Conservation (phyloP, 2,888 invertebrate species). For the Subacronicta megacephala region DNA sequence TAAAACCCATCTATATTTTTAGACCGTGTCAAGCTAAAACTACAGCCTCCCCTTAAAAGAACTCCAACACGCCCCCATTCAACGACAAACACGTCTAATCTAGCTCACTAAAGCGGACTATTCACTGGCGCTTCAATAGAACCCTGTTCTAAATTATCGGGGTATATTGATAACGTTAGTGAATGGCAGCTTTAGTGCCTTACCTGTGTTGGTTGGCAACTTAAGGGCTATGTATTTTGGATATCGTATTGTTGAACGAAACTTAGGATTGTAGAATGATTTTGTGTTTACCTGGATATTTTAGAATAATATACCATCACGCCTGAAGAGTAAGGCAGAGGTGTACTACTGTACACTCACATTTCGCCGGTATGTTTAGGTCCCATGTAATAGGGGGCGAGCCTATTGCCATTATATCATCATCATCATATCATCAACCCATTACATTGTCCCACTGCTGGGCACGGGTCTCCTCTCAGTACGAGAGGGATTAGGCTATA, state of each 20-base stretch:
- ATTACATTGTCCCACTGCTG: no score
- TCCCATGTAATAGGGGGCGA: no score
- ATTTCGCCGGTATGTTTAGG: no score
- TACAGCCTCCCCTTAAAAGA: background rate
- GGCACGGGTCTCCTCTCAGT: no score
- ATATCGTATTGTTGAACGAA: conserved; percentile 20
- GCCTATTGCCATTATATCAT: no score
- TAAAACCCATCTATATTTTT: no score
- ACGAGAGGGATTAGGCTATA: no score
- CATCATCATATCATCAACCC: no score
- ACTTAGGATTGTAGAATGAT: background rate
- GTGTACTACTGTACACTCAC: no score
- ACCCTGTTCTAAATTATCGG: conserved; percentile 42
- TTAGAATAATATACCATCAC: no score
- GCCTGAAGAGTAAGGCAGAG: no score
- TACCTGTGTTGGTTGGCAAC: conserved; percentile 7
- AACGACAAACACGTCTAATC: conserved; percentile 33
- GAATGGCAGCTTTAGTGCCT: conserved; percentile 36
- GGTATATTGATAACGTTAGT: conserved; percentile 40
- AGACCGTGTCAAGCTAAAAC: background rate
- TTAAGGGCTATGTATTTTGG: conserved; percentile 30
- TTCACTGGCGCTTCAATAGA: conserved; percentile 43
- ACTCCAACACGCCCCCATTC: conserved; percentile 14
- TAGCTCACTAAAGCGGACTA: conserved; percentile 38
- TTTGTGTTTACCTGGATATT: conserved; percentile 2